phyloP scores from a whole-genome alignment of 2,797 vertebrate species.

The Sparidentex hasta region DNA sequence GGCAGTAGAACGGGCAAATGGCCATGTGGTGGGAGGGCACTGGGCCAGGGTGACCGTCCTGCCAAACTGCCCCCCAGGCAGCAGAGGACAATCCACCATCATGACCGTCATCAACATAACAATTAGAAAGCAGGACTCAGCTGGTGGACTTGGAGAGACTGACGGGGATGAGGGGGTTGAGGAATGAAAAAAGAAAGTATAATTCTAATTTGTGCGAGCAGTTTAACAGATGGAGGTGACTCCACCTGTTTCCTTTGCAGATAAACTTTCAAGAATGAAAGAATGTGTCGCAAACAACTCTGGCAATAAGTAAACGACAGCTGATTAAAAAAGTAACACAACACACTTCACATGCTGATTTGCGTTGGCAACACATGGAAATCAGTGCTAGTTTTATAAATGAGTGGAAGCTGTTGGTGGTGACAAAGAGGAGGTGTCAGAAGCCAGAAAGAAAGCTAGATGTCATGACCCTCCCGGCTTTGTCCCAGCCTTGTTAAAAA shows the following conservation, averaged over 20 bases:
- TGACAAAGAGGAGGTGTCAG: background rate
- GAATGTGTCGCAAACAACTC: constrained; percentile 2
- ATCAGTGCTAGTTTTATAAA: background rate
- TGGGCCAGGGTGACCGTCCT: constrained; percentile 13
- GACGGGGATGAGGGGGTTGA: background rate
- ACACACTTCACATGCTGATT: background rate
- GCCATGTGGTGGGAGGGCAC: constrained; percentile 14
- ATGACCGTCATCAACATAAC: constrained; percentile 36
- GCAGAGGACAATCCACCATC: constrained; percentile 26
- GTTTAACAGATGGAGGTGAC: background rate
- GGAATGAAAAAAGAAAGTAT: background rate
- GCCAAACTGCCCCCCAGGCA: constrained; percentile 36
- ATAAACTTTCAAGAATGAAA: background rate
- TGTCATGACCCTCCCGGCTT: background rate
- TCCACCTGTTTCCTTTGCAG: background rate
- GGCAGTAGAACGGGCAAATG: constrained; percentile 1
- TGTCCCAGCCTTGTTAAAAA: constrained; percentile 13
- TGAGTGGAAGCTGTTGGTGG: background rate
- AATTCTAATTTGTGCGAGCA: background rate
- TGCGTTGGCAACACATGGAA: background rate
- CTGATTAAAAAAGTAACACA: background rate
- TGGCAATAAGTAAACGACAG: background rate
- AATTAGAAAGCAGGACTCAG: constrained; percentile 49
- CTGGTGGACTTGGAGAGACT: constrained; percentile 21
- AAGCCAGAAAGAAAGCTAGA: background rate